Evolutionary conservation across 2,797 vertebrate species (phyloP).

Genomic region (Sebastolobus altivelis): DNA sequence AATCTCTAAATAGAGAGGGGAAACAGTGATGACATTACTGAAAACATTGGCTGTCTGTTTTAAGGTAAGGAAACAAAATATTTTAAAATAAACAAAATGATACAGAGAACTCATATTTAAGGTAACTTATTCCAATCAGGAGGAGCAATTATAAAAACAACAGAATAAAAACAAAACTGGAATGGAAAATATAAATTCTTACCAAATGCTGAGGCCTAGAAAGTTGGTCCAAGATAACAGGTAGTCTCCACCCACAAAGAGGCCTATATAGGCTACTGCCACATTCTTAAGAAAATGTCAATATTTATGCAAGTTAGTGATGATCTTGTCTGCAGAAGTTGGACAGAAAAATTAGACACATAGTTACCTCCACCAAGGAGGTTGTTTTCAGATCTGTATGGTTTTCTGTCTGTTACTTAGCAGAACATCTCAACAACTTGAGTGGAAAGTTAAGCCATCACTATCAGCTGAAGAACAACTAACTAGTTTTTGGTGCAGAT

Average conservation of each 20-base stretch:
- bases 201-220: conserved; percentile 94
- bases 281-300: conserved; percentile 86
- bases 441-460: not conserved
- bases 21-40: too few species aligned
- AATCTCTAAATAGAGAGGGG: too few species aligned
- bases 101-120: too few species aligned
- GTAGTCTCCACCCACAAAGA: conserved; percentile 94
- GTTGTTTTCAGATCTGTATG: not conserved
- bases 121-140: too few species aligned
- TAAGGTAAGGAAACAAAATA: too few species aligned
- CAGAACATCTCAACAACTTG: not conserved
- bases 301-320: not conserved
- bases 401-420: not conserved
- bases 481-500: not conserved
- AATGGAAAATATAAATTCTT: conserved; percentile 60
- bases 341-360: not conserved
- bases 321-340: not conserved
- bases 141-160: not conserved
- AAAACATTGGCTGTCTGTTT: too few species aligned
- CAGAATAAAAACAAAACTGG: not conserved
- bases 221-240: conserved; percentile 93
- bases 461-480: not conserved
- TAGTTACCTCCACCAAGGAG: not conserved
- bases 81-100: too few species aligned
- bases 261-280: conserved; percentile 91